Base-by-base conservation (phyloP, 2,888 invertebrate species). In the Tachina fera region DNA sequence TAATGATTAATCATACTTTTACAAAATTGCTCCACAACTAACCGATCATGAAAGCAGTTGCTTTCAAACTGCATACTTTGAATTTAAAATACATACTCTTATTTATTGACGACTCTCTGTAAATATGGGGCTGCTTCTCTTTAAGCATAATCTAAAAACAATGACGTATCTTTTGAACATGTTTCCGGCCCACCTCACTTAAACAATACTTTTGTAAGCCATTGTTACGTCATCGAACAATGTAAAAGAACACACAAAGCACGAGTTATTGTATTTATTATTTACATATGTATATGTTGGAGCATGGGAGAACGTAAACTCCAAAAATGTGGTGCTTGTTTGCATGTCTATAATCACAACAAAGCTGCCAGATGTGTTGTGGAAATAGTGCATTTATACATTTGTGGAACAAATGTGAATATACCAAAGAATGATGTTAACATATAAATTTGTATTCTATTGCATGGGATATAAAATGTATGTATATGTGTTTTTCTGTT, bases 121-220 rank as follows among this genome's bases (percentile, higher is more conserved):
- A 45, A 43, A 51, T 39, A 19, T 31, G 31, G 2, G 31, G 5
- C 16, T 19, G 47, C 2, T 49, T 58, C 84, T 84, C 84, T 77
- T 77, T 65, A 70, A 47, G 10, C 31, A 6, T 10, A 51, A 49
- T 8, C 3, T 8, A n/a, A 47, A 71, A 75, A 65, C 56, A 71
- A 83, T 86, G 83, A 86, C 86, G 83, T 80, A 60, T 60, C 68
- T 60, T 31, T 47, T 41, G 11, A 47, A 49, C 61, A 83, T 74
- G 86, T 72, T 86, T 86, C 86, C 86, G 86, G 86, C 83, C 76
- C 83, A 86, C 86, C 86, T 86, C 83, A 80, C 79, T 86, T 83
- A 80, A 80, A 83, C 74, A 49, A 31, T 14, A 39, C 22, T 71
- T 71, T 61, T n/a, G 47, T 14, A 49, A n/a, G 31, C 16, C 39